These are phyloP conservation scores for Acanthochromis polyacanthus DNA, from an alignment of 2,113 vertebrate genomes.

Conservation along the genomic window DNA sequence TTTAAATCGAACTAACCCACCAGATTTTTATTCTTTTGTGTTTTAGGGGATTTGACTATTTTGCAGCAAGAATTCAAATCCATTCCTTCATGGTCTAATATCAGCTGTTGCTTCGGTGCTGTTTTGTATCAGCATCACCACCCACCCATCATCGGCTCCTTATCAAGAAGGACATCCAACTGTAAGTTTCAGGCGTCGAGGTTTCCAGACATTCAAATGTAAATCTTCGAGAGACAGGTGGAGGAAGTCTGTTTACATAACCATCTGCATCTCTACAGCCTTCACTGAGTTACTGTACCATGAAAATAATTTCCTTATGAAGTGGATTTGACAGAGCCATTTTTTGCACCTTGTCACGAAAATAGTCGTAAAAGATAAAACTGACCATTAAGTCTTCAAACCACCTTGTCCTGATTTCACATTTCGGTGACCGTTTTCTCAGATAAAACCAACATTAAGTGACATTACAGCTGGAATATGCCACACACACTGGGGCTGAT, in stretches of 20 bases:
- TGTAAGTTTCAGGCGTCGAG: conserved; percentile 15
- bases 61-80: conserved; percentile 19
- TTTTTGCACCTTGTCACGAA: conserved; percentile 7
- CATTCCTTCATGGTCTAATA: conserved; percentile 29
- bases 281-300: background rate
- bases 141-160: conserved; percentile 10
- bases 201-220: background rate
- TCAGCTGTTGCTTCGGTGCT: conserved; percentile 26
- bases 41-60: conserved; percentile 30
- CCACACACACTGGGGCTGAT: background rate
- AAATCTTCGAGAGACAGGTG: background rate
- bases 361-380: background rate
- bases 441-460: conserved; percentile 3
- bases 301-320: background rate
- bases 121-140: conserved; percentile 5
- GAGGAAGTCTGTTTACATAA: background rate
- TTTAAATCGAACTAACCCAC: conserved; percentile 15
- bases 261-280: background rate
- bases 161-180: background rate
- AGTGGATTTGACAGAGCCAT: background rate
- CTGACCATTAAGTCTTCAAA: background rate
- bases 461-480: background rate
- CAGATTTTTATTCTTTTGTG: conserved; percentile 1
- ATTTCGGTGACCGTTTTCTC: background rate
- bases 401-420: background rate